Evolutionary conservation across 2,797 vertebrate genomes (phyloP), one percentile per base, ranked within the genome.

Genomic region (Eremophila alpestris): DNA sequence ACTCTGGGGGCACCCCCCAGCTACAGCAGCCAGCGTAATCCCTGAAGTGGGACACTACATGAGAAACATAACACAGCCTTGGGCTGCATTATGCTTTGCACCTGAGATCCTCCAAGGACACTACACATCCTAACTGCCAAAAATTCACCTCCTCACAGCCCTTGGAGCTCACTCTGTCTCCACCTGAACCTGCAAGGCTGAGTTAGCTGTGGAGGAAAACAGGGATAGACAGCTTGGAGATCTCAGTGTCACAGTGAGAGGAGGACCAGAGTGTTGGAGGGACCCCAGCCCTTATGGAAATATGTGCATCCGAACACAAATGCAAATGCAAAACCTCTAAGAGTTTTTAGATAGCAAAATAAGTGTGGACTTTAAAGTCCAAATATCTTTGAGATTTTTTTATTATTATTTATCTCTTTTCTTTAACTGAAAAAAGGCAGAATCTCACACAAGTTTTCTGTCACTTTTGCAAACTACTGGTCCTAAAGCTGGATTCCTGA

Each of bases 1-100:
- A 56, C 65, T 78, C 91, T 52, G 58, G 76, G 79, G 79, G 59
- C 82, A 91, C 13, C 74, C 84, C 71, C 73, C 76, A 89, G 87
- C 81, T 58, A 63, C 2, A 0, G 80, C 92, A 92, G 90, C 74
- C 83, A 90, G 64, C 0, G 0, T 13, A 94, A 59, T 90, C 79
- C 91, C 89, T 9, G 2, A 64, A 77, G 91, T 63, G 48, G 41
- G 64, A 77, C 58, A 32, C 68, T 83, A 55, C 87, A 69, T 34
- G 73, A 83, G 85, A 46, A 94, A 90, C 73, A 49, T 10, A 32
- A 48, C 87, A 79, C 59, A 55, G 94, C 89, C 94, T 73, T 86
- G 82, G 87, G 84, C 89, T 93, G 69, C 87, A 62, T 59, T 71
- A 45, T 16, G 55, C 38, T 86, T 78, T 93, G 76, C 84, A 90